phyloP scores from a whole-genome alignment of 2,888 invertebrate species.

The Apeira syringaria region DNA sequence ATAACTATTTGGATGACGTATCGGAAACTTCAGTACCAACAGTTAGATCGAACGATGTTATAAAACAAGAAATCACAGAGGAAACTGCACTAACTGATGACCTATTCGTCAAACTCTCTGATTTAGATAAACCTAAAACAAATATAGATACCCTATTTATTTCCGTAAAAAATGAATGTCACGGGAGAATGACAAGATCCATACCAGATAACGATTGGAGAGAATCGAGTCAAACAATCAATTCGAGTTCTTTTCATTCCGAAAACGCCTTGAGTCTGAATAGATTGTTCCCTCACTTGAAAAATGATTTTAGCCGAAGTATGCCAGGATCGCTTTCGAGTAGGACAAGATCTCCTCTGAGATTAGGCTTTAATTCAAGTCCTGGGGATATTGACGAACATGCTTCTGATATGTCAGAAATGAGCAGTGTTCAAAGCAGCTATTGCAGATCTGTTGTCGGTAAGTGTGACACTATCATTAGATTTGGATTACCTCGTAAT shows the following conservation, averaged over 20 bases:
- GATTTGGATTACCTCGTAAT: too few species aligned
- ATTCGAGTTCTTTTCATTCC: conserved; percentile 84
- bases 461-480: too few species aligned
- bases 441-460: conserved; percentile 81
- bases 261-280: conserved; percentile 84
- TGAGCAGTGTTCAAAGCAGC: conserved; percentile 83
- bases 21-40: conserved; percentile 18
- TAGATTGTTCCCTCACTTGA: conserved; percentile 85
- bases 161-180: conserved; percentile 44
- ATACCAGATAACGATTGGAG: conserved; percentile 89
- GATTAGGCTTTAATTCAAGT: conserved; percentile 47
- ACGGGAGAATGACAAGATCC: conserved; percentile 86
- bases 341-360: conserved; percentile 53
- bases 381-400: conserved; percentile 72
- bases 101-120: conserved; percentile 90
- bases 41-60: conserved; percentile 1
- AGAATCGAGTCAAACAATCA: conserved; percentile 71
- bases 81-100: conserved; percentile 45
- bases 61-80: conserved; percentile 31
- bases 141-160: conserved; percentile 54
- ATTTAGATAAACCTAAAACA: conserved; percentile 85
- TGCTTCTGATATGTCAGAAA: conserved; percentile 77
- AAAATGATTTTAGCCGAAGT: conserved; percentile 72
- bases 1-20: conserved; percentile 1
- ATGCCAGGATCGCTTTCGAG: conserved; percentile 69